Conservation (phyloP, 2,113 vertebrate genomes). For the Odontesthes bonariensis region DNA sequence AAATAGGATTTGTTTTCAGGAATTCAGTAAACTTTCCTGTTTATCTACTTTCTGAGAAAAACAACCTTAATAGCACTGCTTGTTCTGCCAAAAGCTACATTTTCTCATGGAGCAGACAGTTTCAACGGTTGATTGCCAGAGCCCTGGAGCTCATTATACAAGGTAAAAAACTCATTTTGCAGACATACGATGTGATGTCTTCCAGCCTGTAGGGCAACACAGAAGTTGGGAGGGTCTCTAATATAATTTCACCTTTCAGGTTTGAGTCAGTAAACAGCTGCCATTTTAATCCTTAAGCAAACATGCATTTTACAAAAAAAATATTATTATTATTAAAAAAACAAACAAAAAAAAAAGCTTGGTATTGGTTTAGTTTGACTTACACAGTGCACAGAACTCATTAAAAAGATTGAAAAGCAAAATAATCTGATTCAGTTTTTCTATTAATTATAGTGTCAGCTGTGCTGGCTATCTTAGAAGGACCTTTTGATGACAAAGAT, state of each 20-base stretch:
- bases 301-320: not conserved
- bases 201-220: slow-evolving; percentile 3
- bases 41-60: too few species aligned
- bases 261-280: slow-evolving; percentile 5
- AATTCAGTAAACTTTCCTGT: too few species aligned
- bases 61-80: not conserved
- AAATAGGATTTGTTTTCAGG: too few species aligned
- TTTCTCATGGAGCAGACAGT: not conserved
- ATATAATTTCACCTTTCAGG: slow-evolving; percentile 13
- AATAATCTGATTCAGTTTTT: not conserved
- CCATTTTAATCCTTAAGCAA: not conserved
- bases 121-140: not conserved
- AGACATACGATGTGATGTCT: slow-evolving; percentile 1
- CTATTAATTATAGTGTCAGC: not conserved
- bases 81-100: not conserved
- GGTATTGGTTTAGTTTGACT: not conserved
- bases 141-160: not conserved
- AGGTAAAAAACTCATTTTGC: slow-evolving; percentile 1
- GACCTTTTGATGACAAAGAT: not conserved
- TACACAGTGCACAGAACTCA: not conserved
- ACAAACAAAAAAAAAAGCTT: too few species aligned
- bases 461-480: not conserved
- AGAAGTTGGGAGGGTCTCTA: not conserved
- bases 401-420: not conserved
- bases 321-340: slow-evolving; percentile 6